Percentiles rank a stretch among this genome's conserved stretches.
Evolutionary conservation across 1,140 invertebrate genomes (phyloP).

Genomic region (Drosophila bipectinata): DNA sequence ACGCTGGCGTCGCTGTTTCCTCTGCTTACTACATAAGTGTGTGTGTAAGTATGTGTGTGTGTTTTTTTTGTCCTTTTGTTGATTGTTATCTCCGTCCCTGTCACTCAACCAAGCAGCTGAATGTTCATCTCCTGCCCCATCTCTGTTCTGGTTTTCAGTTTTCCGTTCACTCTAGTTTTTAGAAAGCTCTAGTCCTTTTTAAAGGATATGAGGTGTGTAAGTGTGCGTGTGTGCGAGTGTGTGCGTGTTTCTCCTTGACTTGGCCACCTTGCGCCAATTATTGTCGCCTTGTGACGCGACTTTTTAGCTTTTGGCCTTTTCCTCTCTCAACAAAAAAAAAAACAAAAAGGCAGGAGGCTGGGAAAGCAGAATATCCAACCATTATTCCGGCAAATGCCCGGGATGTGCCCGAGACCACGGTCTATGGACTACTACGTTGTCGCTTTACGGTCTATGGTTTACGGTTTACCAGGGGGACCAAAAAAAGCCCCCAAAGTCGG

Average conservation of each 20-base stretch:
- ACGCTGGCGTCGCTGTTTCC: conserved; percentile 27
- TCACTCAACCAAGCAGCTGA: conserved; percentile 8
- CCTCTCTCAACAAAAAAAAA: too few species aligned
- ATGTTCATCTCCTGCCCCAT: background rate
- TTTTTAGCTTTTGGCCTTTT: conserved; percentile 45
- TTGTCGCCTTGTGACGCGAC: conserved; percentile 39
- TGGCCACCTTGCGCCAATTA: conserved; percentile 48
- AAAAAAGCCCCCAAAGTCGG: background rate
- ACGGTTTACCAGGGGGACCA: background rate
- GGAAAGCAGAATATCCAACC: background rate
- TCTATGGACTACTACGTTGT: background rate
- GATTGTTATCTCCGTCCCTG: conserved; percentile 18
- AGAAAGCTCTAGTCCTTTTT: background rate
- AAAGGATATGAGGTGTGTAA: conserved; percentile 5
- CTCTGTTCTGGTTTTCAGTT: conserved; percentile 1
- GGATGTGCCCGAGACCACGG: conserved; percentile 45
- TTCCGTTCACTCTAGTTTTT: conserved; percentile 4
- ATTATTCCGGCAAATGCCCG: conserved; percentile 31
- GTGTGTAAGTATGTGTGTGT: conserved; percentile 20
- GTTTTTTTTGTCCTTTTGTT: conserved; percentile 27
- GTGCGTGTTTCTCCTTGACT: conserved; percentile 40
- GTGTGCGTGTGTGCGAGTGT: background rate
- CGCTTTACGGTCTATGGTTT: background rate
- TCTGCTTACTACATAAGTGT: conserved; percentile 37
- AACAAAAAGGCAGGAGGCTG: background rate